Base-by-base conservation (phyloP, 2,888 invertebrate genomes). In the Philereme vetulata region DNA sequence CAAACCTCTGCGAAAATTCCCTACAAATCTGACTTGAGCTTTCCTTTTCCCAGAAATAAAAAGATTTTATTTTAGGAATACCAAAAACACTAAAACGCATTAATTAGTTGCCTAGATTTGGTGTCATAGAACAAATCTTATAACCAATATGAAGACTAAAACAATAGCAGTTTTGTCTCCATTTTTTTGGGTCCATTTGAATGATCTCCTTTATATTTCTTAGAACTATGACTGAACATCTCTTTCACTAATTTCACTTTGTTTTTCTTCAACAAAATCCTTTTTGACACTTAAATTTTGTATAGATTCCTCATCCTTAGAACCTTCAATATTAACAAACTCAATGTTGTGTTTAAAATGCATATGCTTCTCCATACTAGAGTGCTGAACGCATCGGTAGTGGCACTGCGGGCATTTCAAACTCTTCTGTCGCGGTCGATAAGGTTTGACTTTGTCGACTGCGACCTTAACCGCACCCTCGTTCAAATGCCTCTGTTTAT, bases 321-420 rank as follows among this genome's bases (percentile, higher is more conserved):
- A 48, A 34, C 71, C 70, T 35, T 75, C 70, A 0, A 72, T 65
- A 48, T 67, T 62, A 11, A 62, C 67, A 53, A 69, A 72, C 8
- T 70, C 67, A 0, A 80, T 82, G 2, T 72, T 71, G 54, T 93
- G 93, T 62, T 92, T 92, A 7, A 85, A 89, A 52, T 86, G 84
- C 53, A 88, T 66, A 74, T 93, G 93, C 67, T 92, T 92, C n/a
- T 88, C 90, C 71, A 93, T 78, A 60, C 92, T 91, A 0, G 88
- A 81, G 43, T 90, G 91, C 34, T 92, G 92, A 0, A 92, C 90
- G 61, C 92, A 92, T 36, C 85, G 80, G 36, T 91, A 93, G 0
- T 86, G 44, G 62, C 93, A 93, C 2, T 85, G 81, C 0, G 85
- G 78, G 60, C 93, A 93, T 62, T 90, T 89, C 0, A 91, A 85